Base-by-base conservation (phyloP, 2,797 vertebrate species). In the Gallinago stenura region DNA sequence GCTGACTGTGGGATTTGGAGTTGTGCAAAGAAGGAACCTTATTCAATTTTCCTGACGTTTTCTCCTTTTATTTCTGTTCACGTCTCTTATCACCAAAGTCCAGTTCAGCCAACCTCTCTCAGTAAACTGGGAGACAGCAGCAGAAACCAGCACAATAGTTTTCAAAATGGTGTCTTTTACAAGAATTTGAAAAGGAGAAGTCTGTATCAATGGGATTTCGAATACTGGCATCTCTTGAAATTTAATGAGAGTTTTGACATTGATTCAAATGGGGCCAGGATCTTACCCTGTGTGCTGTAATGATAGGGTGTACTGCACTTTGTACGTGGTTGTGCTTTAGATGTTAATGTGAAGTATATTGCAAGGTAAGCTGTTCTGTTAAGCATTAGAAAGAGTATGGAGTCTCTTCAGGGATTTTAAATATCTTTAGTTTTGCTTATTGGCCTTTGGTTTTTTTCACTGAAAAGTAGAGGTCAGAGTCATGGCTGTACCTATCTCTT, bases 341-440 rank as follows among this genome's bases (percentile, higher is more conserved):
- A 30, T 88, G n/a, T 83, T 78, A 64, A n/a, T 22, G n/a, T 80
- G 81, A 83, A 86, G 28, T 80, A 56, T 65, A 69, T 70, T 73
- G 48, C 79, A 81, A 95, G 71, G 31, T 89, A 68, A 94, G 75
- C 62, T 76, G 24, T 87, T 88, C 77, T 91, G 51, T 90, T 77
- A 64, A 92, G 82, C 92, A 28, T 82, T 94, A 96, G 93, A 83
- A 89, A 46, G 84, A 86, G 10, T 53, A 45, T 41, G 66, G 66
- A 16, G 46, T 90, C 60, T 90, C 93, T 97, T 94, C 92, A 96
- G 94, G 95, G 93, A 83, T 91, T 90, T 97, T 83, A 90, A 95
- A 33, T 80, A 92, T 48, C 77, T 95, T 85, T 84, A 90, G 72
- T 93, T 96, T 83, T 83, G 53, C 64, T 83, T 78, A 37, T 90